Evolutionary conservation across 2,888 invertebrate species (phyloP).

Genomic region (Iselma pallidipennis): DNA sequence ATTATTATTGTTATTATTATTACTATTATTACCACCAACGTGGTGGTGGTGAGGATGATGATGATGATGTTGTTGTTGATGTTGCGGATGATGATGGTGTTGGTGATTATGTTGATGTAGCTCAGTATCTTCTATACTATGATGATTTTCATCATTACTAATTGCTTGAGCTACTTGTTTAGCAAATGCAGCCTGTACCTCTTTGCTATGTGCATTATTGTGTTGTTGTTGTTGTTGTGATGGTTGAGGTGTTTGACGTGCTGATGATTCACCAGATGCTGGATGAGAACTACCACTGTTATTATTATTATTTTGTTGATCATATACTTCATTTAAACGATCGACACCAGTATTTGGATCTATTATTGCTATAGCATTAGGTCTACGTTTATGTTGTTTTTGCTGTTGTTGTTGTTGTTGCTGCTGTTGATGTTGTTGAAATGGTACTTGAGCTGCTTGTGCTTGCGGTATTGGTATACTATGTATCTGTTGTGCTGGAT

Average conservation of each 20-base stretch:
- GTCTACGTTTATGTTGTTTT: slow-evolving; percentile 37
- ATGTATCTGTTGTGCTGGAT: slow-evolving; percentile 26
- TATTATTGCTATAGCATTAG: slow-evolving; percentile 52
- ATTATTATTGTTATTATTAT: neutral
- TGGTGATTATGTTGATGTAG: slow-evolving; percentile 2
- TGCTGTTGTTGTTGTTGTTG: slow-evolving; percentile 17
- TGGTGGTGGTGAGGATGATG: slow-evolving; percentile 9
- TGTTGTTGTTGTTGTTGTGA: slow-evolving; percentile 14
- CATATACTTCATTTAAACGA: slow-evolving; percentile 54
- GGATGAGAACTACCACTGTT: slow-evolving; percentile 51
- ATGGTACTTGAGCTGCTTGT: slow-evolving; percentile 30
- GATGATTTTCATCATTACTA: slow-evolving; percentile 30
- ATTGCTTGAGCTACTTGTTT: slow-evolving; percentile 48
- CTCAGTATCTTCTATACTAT: slow-evolving; percentile 27
- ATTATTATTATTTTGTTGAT: slow-evolving; percentile 40
- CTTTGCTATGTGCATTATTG: slow-evolving; percentile 38
- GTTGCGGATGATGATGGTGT: neutral
- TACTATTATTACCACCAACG: slow-evolving; percentile 5
- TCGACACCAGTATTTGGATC: slow-evolving; percentile 55
- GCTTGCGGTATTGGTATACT: slow-evolving; percentile 24
- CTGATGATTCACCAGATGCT: slow-evolving; percentile 56
- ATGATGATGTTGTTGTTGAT: slow-evolving; percentile 1
- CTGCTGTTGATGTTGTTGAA: slow-evolving; percentile 22
- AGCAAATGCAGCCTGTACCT: slow-evolving; percentile 52
- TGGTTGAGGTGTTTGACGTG: slow-evolving; percentile 59